Base-by-base conservation (phyloP, 2,797 vertebrate species). In the Chelon labrosus region DNA sequence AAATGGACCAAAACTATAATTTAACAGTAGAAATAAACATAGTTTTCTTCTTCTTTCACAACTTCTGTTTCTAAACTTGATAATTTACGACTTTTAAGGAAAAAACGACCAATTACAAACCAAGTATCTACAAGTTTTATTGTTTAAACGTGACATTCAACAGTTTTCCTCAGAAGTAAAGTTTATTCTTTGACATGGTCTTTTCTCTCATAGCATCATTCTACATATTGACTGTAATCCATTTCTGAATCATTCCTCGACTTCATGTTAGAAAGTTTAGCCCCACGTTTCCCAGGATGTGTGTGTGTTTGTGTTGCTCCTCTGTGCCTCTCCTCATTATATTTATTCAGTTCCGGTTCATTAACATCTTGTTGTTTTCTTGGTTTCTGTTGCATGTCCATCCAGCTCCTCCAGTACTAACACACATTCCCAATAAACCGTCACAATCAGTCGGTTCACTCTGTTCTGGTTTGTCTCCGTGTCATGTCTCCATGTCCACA, bases 351-450 rank as follows among this genome's bases (percentile, higher is more conserved):
- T 57, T 55, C n/a, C 7, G 44, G 55, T 62, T 25, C 44, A 47
- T 37, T 68, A 10, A 60, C 58, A 16, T 51, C 5, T 44, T 54
- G 46, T 75, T 55, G 55, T 82, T 83, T 55, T 73, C 16, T 49
- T 70, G 22, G 27, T 73, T 82, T 11, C 73, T 77, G 41, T 88
- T 92, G 93, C 91, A 84, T 92, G 92, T 92, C 72, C 75, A 56
- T 72, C 81, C 72, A 44, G 14, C 63, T 54, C 31, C 7, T 19
- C 67, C 77, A 69, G 31, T 59, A 91, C 88, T 91, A 91, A 89
- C 89, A 77, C 73, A 73, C 81, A 65, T 79, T 79, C 73, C 58
- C 68, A 91, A 89, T 91, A 91, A 92, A 89, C 82, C 76, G 76
- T 87, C 68, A 58, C 71, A 82, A 81, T 61, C 78, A 70, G 31